Base-by-base conservation (phyloP, 1,140 invertebrate species). In the Eumaeus atala region DNA sequence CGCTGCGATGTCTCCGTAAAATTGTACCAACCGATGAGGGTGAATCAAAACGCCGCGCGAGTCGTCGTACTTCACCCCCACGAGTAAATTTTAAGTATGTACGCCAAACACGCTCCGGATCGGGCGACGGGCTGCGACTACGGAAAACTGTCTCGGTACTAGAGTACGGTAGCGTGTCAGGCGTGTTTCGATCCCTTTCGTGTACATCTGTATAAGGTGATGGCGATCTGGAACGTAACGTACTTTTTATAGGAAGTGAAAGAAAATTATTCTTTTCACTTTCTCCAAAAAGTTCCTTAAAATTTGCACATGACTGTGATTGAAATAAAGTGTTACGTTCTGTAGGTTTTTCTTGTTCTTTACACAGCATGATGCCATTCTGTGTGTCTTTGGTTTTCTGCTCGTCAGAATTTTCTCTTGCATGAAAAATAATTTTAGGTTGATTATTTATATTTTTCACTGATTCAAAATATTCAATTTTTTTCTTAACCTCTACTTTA, bases 281-380 rank as follows among this genome's bases (percentile, higher is more conserved):
- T 76, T 95, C 94, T 0, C 94, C 94, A 66, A 93, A 95, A 0
- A 95, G 73, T 48, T 95, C 94, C 68, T 94, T 94, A 37, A 95
- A 72, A 77, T 94, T 91, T 17, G 93, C 89, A 62, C 90, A 92
- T 2, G 93, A 95, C 59, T 93, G 91, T 0, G 93, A 93, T 40
- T 90, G 88, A 87, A 17, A 90, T 73, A 59, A 65, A 59, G 58
- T 28, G 21, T 64, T 64, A 64, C 63, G 71, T 61, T 64, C 48
- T 59, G 56, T 51, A 47, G 66, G 58, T 47, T 58, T 51, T 54
- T 83, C 78, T 38, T 50, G 52, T 18, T 49, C 38, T 18, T 34
- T 17, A 11, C 1, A 16, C 5, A 34, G 7, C n/a, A 33, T 36
- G n/a, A 44, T 28, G 6, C 9, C 12, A 14, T 18, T 44, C 16